Evolutionary conservation across 2,797 vertebrate species (phyloP), one percentile per base, ranked within the genome.

Genomic region (Sebastes iracundus): DNA sequence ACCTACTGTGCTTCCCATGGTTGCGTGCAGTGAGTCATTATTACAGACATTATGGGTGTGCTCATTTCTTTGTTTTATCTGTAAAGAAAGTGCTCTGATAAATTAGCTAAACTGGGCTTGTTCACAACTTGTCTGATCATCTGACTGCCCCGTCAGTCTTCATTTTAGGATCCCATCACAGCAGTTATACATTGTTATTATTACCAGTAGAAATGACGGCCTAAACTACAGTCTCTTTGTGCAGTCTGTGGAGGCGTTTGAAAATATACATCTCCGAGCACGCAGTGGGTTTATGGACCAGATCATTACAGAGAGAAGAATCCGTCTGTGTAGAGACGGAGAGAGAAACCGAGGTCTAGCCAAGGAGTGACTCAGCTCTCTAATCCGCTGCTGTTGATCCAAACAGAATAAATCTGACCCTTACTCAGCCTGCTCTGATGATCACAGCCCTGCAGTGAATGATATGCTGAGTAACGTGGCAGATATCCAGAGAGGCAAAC

Each of bases 331-430:
- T 5, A 20, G 77, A 35, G 64, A 23, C 56, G 9, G 52, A 49
- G 70, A 70, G 68, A 66, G 52, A 80, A 23, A 30, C 5, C 2
- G 7, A 28, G 22, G 68, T 77, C 63, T 69, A 30, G 74, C 83
- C 84, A 53, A 82, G 75, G 16, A 83, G 81, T 94, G 90, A 93
- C 83, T 94, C 92, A 81, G 89, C 83, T 58, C 33, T 90, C 83
- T 87, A 90, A 87, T 90, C 86, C 20, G 8, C 76, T 79, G 75
- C 66, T 70, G 87, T 82, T 81, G 90, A 86, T 90, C 82, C 84
- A 77, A 62, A 86, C 80, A 55, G 78, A 88, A 93, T 87, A 89
- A 91, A 87, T 89, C 80, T 88, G 89, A 87, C 82, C 75, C 72
- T 38, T 16, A 38, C 84, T 84, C 78, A 60, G 86, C 59, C 72